Conservation (phyloP, 2,888 invertebrate species). For the Pammene aurita region DNA sequence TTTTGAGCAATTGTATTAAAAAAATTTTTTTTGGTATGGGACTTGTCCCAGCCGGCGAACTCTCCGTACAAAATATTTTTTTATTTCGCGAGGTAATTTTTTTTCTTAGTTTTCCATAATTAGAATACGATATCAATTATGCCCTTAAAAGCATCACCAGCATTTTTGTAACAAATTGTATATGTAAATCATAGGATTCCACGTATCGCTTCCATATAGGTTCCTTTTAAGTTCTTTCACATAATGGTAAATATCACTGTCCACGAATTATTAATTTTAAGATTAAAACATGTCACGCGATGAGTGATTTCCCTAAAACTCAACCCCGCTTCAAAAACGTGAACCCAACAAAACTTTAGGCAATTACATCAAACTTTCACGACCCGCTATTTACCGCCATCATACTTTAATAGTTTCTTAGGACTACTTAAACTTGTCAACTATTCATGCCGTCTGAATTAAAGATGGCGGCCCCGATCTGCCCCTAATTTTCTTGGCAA, state of each 20-base stretch:
- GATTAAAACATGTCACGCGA: not conserved
- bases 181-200: not conserved
- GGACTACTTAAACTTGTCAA: slow-evolving; percentile 59
- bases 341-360: slow-evolving; percentile 12
- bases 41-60: too few relatives aligned
- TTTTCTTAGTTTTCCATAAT: too few relatives aligned
- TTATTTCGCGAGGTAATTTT: too few relatives aligned
- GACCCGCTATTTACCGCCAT: slow-evolving; percentile 32
- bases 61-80: too few relatives aligned
- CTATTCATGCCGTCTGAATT: slow-evolving; percentile 67
- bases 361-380: slow-evolving; percentile 35
- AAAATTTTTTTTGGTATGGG: too few relatives aligned
- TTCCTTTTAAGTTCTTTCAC: not conserved
- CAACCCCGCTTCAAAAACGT: slow-evolving; percentile 21
- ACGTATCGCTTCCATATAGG: not conserved
- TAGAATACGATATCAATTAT: too few relatives aligned
- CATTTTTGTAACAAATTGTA: too few relatives aligned
- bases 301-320: slow-evolving; percentile 21
- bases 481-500: slow-evolving; percentile 71
- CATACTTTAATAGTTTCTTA: slow-evolving; percentile 33
- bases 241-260: slow-evolving; percentile 1
- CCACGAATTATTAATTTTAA: slow-evolving; percentile 3
- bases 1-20: too few relatives aligned
- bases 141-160: too few relatives aligned
- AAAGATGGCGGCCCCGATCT: slow-evolving; percentile 60